Evolutionary conservation across 2,888 invertebrate species (phyloP), one percentile per base, ranked within the genome.

Genomic region (Dromius quadrimaculatus): DNA sequence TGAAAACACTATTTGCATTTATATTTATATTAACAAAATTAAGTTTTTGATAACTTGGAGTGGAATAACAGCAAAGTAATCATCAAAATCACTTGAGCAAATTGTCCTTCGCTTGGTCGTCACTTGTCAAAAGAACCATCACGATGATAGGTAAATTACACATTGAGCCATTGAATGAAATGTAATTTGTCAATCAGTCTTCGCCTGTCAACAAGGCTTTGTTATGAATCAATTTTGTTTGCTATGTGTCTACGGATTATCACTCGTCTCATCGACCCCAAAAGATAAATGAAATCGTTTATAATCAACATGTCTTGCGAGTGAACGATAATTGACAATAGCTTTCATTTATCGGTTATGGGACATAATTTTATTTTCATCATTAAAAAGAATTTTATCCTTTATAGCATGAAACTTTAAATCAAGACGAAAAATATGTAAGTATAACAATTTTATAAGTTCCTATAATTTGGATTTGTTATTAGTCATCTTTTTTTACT

Each of bases 141-240:
- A 50, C 23, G 23, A 11, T 50, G 23, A 50, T 50, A 28, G 28
- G 50, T 54, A 54, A 54, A 54, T 54, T 54, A 54, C 28, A 54
- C 50, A 54, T 54, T 54, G 28, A 54, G 15, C 28, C 50, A 54
- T 54, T 54, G 50, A 54, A 23, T 54, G 50, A 23, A 54, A 13
- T 54, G 50, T 54, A 54, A 54, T 54, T 54, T 54, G 50, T 28
- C 50, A 54, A 54, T 54, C 50, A 54, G 28, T 54, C 32, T 2
- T 13, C 13, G 8, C 23, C 50, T 54, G 50, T 54, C 50, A 54
- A 28, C 50, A 8, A 8, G 2, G 15, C 50, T 28, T 54, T 54
- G 50, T 54, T 54, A 54, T 28, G 28, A 54, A 54, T 54, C 50
- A 54, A 54, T 28, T 54, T 54, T 15, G 23, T 54, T 54, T 54